Percentiles rank a stretch among this genome's conserved stretches.
phyloP scores from a whole-genome alignment of 2,797 vertebrate genomes.

The Leptoclinus maculatus region DNA sequence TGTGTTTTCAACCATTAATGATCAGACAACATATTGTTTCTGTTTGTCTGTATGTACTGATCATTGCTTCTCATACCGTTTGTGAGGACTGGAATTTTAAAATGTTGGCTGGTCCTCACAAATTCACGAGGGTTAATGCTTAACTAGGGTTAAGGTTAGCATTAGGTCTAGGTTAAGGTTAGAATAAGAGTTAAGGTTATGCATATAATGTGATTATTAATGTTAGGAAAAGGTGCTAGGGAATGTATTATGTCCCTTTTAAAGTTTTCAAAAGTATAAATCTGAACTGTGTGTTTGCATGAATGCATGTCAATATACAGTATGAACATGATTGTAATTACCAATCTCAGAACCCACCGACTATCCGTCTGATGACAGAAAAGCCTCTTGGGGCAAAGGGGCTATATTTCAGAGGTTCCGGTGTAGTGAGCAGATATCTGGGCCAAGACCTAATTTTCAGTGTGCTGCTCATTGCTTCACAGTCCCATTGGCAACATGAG shows the following conservation, averaged over 20 bases:
- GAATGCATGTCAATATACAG: background rate
- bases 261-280: background rate
- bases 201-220: background rate
- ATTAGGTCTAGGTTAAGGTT: background rate
- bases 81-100: background rate
- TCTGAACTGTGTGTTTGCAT: background rate
- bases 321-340: background rate
- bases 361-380: background rate
- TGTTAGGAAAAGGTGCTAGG: background rate
- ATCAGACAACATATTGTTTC: constrained; percentile 6
- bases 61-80: background rate
- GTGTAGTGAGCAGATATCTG: background rate
- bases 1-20: constrained; percentile 12
- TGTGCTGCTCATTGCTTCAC: background rate
- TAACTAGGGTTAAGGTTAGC: background rate
- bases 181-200: background rate
- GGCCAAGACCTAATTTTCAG: background rate
- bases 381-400: background rate
- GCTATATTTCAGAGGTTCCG: background rate
- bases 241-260: background rate
- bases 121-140: background rate
- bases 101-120: background rate
- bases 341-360: background rate
- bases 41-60: background rate
- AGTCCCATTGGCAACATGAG: background rate